phyloP scores from a whole-genome alignment of 2,888 invertebrate species.

The Dicyrtoma fusca region DNA sequence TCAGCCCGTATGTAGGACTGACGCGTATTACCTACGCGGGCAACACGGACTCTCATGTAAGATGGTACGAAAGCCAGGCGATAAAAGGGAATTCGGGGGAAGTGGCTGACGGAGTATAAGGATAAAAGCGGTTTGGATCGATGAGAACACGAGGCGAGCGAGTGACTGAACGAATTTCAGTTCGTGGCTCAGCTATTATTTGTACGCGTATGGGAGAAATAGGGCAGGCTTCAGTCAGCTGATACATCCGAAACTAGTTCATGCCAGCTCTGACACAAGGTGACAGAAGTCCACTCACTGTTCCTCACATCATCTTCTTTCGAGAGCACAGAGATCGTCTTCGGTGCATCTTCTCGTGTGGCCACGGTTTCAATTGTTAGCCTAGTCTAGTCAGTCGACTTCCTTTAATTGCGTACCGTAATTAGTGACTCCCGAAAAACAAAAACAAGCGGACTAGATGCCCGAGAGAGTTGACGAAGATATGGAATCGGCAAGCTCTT shows the following conservation, averaged over 20 bases:
- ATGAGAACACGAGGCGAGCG: slow-evolving; percentile 52
- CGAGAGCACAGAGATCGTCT: background rate
- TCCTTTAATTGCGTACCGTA: background rate
- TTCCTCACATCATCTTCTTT: background rate
- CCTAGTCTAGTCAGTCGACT: background rate
- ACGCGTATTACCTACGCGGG: background rate
- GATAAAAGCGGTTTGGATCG: slow-evolving; percentile 45
- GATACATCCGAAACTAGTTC: slow-evolving; percentile 30
- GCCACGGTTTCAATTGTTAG: background rate
- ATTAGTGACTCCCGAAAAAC: slow-evolving; percentile 3
- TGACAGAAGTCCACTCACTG: background rate
- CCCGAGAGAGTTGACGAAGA: slow-evolving; percentile 51
- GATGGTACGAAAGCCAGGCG: background rate
- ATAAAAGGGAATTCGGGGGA: slow-evolving; percentile 23
- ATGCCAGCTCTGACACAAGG: background rate
- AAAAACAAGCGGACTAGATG: slow-evolving; percentile 38
- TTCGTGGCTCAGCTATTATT: too few relatives aligned
- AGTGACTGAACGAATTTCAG: slow-evolving; percentile 45
- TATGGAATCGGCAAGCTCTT: slow-evolving; percentile 34
- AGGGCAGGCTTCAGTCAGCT: slow-evolving; percentile 34
- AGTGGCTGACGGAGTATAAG: slow-evolving; percentile 22
- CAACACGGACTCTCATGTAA: background rate
- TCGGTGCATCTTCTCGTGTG: background rate
- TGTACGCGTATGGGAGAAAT: background rate
- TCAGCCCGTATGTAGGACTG: background rate